Conservation (phyloP, 2,797 vertebrate genomes). For the Todus mexicanus region DNA sequence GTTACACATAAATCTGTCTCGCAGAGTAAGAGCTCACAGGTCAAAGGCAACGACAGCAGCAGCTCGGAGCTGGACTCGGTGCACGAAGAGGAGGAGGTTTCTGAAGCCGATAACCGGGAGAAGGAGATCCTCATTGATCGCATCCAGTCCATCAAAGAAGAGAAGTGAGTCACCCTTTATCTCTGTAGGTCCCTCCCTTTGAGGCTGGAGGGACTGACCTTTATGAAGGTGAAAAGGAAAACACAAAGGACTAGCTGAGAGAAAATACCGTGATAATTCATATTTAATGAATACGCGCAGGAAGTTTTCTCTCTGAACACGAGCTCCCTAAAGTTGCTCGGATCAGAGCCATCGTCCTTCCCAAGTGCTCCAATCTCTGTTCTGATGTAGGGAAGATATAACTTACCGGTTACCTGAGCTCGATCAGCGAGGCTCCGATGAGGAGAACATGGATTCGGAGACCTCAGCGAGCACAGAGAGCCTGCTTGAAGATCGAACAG, state of each 20-base stretch:
- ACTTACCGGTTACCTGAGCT: conserved; percentile 93
- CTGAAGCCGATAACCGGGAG: conserved; percentile 80
- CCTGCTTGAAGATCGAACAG: conserved; percentile 85
- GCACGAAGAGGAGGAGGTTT: conserved; percentile 83
- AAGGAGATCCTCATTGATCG: conserved; percentile 88
- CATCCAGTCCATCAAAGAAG: conserved; percentile 95
- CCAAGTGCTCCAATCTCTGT: neutral
- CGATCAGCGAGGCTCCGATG: conserved; percentile 92
- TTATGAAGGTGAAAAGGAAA: neutral
- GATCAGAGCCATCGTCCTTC: neutral
- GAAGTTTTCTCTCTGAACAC: neutral
- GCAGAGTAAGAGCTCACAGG: conserved; percentile 73
- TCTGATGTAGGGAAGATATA: conserved; percentile 86
- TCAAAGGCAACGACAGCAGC: neutral
- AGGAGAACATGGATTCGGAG: conserved; percentile 95
- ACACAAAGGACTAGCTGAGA: neutral
- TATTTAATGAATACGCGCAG: neutral
- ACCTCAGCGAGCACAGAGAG: conserved; percentile 94
- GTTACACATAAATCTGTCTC: neutral
- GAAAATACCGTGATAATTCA: neutral
- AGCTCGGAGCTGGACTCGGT: conserved; percentile 74
- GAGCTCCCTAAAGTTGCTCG: neutral
- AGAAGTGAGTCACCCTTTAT: conserved; percentile 82
- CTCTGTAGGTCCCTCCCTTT: neutral
- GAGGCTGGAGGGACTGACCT: neutral